A percentile compares a stretch with the other conserved stretches of the same genome.
These are phyloP conservation scores for Nannospalax galili DNA, from an alignment of 2,113 vertebrate genomes.

Conservation along the genomic window DNA sequence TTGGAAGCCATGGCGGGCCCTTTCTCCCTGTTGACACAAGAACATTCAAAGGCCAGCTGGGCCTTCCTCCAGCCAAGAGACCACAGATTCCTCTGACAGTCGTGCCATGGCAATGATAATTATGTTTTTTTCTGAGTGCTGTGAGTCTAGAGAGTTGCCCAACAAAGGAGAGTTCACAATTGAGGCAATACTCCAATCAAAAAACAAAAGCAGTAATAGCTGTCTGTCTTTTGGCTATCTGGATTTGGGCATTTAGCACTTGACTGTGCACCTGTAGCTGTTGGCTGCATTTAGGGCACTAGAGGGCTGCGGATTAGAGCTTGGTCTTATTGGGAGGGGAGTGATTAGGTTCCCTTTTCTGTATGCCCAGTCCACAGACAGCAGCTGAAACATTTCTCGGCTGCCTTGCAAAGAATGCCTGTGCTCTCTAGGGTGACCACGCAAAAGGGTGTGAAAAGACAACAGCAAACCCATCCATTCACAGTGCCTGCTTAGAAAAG, in stretches of 20 bases:
- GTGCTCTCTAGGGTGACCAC: background rate
- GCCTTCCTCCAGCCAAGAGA: background rate
- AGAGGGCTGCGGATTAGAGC: background rate
- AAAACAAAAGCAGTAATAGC: background rate
- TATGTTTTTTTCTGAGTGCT: background rate
- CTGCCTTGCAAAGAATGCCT: conserved; percentile 39
- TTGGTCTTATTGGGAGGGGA: background rate
- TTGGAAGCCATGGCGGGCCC: background rate
- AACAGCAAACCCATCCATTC: background rate
- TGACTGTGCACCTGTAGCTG: background rate
- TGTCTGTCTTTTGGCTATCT: background rate
- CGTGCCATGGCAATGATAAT: background rate
- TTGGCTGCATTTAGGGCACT: background rate
- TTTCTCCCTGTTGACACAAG: background rate
- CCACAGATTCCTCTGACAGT: background rate
- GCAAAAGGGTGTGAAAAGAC: background rate
- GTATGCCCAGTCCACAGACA: background rate
- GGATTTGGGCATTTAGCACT: background rate
- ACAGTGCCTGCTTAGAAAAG: background rate
- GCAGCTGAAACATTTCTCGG: background rate
- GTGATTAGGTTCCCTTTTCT: conserved; percentile 36
- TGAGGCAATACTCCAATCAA: background rate
- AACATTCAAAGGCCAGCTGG: background rate
- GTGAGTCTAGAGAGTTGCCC: background rate
- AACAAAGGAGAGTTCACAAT: background rate